Evolutionary conservation across 2,888 invertebrate species (phyloP), one percentile per base, ranked within the genome.

Genomic region (Epistrophe eligans): DNA sequence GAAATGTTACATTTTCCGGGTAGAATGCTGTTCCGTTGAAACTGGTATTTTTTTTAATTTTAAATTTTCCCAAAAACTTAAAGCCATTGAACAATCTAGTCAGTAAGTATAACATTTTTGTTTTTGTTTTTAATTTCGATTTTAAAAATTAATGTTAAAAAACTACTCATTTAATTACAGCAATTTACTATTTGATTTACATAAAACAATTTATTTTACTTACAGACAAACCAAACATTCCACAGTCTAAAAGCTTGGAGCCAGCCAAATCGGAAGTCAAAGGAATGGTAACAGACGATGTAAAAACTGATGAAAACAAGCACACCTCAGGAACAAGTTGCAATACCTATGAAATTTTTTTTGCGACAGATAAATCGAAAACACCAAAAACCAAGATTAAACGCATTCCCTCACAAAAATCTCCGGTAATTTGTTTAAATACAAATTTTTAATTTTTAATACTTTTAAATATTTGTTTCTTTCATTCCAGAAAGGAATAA

Each of bases 161-260:
- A n/a, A n/a, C n/a, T n/a, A n/a, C n/a, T n/a, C n/a, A n/a, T n/a
- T n/a, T n/a, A n/a, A n/a, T n/a, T n/a, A n/a, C n/a, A n/a, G n/a
- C n/a, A n/a, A n/a, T n/a, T n/a, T n/a, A n/a, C n/a, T n/a, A n/a
- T n/a, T n/a, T n/a, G n/a, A n/a, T n/a, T n/a, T n/a, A n/a, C 11
- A 50, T 10, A 50, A 11, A 10, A 5, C 28, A 3, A 15, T n/a
- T 7, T 57, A 15, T 35, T 48, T 4, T 35, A 62, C 43, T 70
- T 76, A 0, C 28, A 81, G 81, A 64, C 40, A 57, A 57, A 57
- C 13, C 71, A 55, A 81, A 76, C 48, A 77, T 77, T 48, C 24
- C 15, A 15, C 62, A 57, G 66, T 24, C 15, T 35, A 66, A 24
- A 17, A 55, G n/a, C 24, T 6, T 15, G 17, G 71, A 76, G 10